Base-by-base conservation (phyloP, 2,113 vertebrate species). In the Coturnix japonica region DNA sequence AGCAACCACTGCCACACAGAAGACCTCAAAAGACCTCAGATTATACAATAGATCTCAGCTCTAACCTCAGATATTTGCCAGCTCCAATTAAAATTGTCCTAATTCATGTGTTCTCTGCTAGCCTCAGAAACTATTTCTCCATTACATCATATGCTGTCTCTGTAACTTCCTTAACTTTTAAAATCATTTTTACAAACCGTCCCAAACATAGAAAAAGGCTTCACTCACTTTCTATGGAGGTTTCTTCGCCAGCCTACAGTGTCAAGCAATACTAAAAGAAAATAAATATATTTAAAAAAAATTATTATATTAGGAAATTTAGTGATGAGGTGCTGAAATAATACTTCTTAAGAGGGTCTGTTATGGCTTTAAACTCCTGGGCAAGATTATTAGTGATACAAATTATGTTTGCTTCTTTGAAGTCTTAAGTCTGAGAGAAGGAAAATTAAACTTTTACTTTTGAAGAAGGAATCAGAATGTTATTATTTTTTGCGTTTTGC, bases 251-350 rank as follows among this genome's bases (percentile, higher is more conserved):
- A 39, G 6, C 2, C 10, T 66, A n/a, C 21, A 11, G 18, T 2
- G 1, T 2, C 11, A 61, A 85, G 7, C 1, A 8, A 53, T 30
- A 17, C 7, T 53, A 21, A 44, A 43, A 65, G 44, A 13, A 33
- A 33, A 22, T 8, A 43, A 6, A 18, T 23, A 23, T 15, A 9
- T 15, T 1, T 35, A 13, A 20, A 16, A 28, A 46, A 14, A n/a
- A 57, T 21, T 23, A 3, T 1, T 51, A 4, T 15, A 2, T 4
- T 2, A 0, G 13, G 43, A 64, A 76, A 64, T 8, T 19, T 26
- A 16, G 26, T 17, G 11, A 41, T 41, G 23, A 7, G 37, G 10
- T 46, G 26, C 3, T 21, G 10, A 91, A 73, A 13, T 26, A 13
- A 77, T 65, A 39, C 13, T 41, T 85, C 18, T 5, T 2, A 3